A percentile compares a stretch with the other conserved stretches of the same genome.
Evolutionary conservation across 1,140 invertebrate genomes (phyloP).

Genomic region (Steinernema khuongi): DNA sequence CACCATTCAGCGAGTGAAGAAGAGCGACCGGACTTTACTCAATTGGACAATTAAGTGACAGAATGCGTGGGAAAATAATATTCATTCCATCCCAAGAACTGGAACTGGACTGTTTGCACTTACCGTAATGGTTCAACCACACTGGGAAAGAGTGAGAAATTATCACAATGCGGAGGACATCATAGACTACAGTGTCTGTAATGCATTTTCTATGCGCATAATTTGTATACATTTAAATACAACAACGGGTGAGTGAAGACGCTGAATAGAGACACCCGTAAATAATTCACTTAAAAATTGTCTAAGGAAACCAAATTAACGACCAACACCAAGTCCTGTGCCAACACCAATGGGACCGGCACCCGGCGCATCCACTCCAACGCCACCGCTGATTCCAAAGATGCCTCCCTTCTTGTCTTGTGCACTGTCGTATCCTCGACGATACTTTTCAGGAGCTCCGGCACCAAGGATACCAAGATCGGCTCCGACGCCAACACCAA

Average conservation of each 20-base stretch:
- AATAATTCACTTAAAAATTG: background rate
- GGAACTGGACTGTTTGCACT: no score
- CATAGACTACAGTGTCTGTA: no score
- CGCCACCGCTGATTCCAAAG: conserved; percentile 39
- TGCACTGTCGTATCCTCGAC: conserved; percentile 36
- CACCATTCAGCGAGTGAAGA: no score
- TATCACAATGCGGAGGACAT: no score
- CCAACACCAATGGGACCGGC: conserved; percentile 36
- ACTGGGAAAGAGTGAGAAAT: no score
- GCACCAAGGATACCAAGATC: conserved; percentile 35
- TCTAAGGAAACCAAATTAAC: no score
- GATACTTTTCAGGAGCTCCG: conserved; percentile 31
- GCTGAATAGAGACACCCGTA: background rate
- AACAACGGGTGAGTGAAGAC: background rate
- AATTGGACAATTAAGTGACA: no score
- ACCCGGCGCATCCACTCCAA: conserved; percentile 39
- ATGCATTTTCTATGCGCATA: no score
- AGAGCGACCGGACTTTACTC: no score
- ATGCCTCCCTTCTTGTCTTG: conserved; percentile 37
- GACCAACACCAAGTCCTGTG: conserved; percentile 33
- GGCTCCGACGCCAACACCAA: conserved; percentile 33
- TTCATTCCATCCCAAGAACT: no score
- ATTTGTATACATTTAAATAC: background rate
- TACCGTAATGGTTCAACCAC: no score
- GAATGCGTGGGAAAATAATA: no score